phyloP scores from a whole-genome alignment of 2,888 invertebrate genomes.

The Halocaridina rubra region DNA sequence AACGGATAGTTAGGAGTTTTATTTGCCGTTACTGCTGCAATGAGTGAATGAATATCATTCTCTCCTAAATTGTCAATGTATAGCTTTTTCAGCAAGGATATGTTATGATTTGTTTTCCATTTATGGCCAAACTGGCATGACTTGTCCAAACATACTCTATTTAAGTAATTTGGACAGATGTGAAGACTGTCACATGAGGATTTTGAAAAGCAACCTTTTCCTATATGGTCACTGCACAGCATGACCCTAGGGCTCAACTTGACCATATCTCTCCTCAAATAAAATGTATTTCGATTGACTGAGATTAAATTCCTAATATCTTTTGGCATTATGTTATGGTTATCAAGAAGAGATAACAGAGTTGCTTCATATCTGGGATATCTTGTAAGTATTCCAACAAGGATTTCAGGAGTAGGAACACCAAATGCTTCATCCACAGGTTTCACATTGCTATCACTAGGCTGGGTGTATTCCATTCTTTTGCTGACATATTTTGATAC shows the following conservation, averaged over 20 bases:
- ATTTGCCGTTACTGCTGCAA: neutral
- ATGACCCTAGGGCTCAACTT: constrained; percentile 7
- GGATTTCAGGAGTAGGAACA: too few relatives aligned
- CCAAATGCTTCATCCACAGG: too few relatives aligned
- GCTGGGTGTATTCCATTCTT: too few relatives aligned
- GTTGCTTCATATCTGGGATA: too few relatives aligned
- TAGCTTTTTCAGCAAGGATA: neutral
- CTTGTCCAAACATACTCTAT: neutral
- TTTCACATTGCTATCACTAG: too few relatives aligned
- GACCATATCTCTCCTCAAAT: neutral
- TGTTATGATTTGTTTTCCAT: constrained; percentile 45
- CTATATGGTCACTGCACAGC: constrained; percentile 10
- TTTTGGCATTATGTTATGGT: too few relatives aligned
- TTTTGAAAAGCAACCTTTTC: neutral
- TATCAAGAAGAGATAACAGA: too few relatives aligned
- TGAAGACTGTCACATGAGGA: constrained; percentile 17
- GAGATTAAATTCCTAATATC: too few relatives aligned
- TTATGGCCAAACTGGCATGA: constrained; percentile 41
- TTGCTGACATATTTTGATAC: too few relatives aligned
- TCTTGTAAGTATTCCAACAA: too few relatives aligned
- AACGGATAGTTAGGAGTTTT: neutral
- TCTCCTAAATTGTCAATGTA: constrained; percentile 12
- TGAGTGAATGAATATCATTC: too few relatives aligned
- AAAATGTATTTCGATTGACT: too few relatives aligned
- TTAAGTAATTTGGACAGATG: constrained; percentile 21